A percentile compares a stretch with the other conserved stretches of the same genome.
Conservation (phyloP, 2,113 vertebrate species). For the Scopus umbretta region DNA sequence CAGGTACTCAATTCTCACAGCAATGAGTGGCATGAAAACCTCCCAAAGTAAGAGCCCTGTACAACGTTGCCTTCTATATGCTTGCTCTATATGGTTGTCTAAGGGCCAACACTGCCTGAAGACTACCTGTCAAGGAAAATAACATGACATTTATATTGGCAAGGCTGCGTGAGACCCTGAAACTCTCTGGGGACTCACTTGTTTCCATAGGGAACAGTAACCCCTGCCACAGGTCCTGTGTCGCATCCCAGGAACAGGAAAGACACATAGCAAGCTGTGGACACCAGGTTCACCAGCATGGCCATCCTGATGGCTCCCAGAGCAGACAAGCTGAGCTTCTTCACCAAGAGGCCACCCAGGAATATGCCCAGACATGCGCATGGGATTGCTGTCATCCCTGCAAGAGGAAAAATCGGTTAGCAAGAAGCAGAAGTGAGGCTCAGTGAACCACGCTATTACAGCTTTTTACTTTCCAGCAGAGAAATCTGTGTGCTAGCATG, state of each 20-base stretch:
- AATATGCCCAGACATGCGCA: constrained; percentile 98
- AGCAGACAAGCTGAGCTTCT: constrained; percentile 94
- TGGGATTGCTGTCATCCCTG: constrained; percentile 97
- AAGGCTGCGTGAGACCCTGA: background rate
- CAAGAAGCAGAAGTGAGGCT: background rate
- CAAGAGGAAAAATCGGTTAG: background rate
- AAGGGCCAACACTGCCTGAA: background rate
- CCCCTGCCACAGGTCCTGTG: constrained; percentile 92
- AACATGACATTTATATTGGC: background rate
- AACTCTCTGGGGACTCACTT: constrained; percentile 74
- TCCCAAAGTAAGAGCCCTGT: background rate
- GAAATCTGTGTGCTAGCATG: background rate
- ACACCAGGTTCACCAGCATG: constrained; percentile 96
- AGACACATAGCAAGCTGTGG: constrained; percentile 93
- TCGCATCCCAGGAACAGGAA: constrained; percentile 98
- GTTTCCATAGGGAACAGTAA: constrained; percentile 90
- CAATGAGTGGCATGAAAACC: background rate
- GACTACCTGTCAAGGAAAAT: background rate
- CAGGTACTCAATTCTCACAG: background rate
- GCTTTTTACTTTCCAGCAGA: background rate
- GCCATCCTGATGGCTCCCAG: constrained; percentile 96
- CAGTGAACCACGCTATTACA: background rate
- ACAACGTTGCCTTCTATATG: background rate
- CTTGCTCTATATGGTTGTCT: background rate
- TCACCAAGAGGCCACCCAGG: constrained; percentile 93